phyloP scores from a whole-genome alignment of 2,113 vertebrate species.

The Amphilophus citrinellus region DNA sequence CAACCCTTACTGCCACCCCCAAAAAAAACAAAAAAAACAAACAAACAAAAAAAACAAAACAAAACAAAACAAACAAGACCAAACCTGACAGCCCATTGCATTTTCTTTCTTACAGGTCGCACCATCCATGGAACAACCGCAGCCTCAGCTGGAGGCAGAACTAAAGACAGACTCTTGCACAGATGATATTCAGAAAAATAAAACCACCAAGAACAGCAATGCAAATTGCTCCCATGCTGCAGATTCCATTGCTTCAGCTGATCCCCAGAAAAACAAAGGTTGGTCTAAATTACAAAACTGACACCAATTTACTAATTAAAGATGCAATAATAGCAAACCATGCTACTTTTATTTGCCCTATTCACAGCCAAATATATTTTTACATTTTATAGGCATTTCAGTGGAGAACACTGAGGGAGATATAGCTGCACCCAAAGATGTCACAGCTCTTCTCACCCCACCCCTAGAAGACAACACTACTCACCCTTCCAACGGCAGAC shows the following conservation, averaged over 20 bases:
- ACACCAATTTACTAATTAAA: constrained; percentile 1
- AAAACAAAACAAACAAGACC: not conserved
- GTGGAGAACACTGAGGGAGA: constrained; percentile 65
- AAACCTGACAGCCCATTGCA: not conserved
- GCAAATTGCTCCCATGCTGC: constrained; percentile 32
- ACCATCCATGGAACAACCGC: constrained; percentile 48
- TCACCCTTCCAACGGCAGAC: constrained; percentile 89
- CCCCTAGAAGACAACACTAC: constrained; percentile 72
- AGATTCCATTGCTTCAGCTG: constrained; percentile 35
- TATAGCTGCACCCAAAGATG: constrained; percentile 77
- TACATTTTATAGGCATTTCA: constrained; percentile 62
- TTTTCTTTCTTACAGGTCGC: constrained; percentile 61
- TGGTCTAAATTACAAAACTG: constrained; percentile 40
- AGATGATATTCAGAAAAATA: constrained; percentile 61
- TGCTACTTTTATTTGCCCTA: not conserved
- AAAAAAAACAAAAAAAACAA: not conserved
- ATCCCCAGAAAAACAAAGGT: constrained; percentile 72
- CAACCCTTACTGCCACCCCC: not conserved
- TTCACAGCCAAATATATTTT: not conserved
- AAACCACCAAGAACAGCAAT: constrained; percentile 39
- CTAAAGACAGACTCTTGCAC: constrained; percentile 30
- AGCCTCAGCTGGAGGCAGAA: constrained; percentile 54
- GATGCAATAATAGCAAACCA: not conserved
- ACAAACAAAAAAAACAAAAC: not conserved
- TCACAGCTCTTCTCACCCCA: constrained; percentile 78